These are phyloP conservation scores for Mesoligia furuncula DNA, from an alignment of 2,888 invertebrate species.

Conservation along the genomic window DNA sequence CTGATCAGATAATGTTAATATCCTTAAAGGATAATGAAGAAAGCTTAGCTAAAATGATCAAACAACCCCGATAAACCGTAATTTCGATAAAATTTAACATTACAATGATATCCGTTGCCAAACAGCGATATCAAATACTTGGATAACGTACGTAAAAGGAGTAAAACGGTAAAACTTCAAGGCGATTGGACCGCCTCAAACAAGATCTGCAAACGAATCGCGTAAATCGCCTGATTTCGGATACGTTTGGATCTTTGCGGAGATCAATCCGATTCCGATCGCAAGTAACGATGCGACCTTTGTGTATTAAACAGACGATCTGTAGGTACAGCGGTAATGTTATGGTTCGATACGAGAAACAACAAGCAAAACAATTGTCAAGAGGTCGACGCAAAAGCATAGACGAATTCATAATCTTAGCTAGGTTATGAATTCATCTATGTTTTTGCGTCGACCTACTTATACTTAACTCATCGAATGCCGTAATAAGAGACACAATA, in stretches of 20 bases:
- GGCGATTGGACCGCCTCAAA: slow-evolving; percentile 60
- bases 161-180: slow-evolving; percentile 63
- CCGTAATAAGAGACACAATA: too few relatives aligned
- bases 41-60: not conserved
- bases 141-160: slow-evolving; percentile 42
- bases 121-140: slow-evolving; percentile 44
- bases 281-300: slow-evolving; percentile 58
- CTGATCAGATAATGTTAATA: not conserved
- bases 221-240: slow-evolving; percentile 62
- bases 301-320: slow-evolving; percentile 35
- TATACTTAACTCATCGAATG: too few relatives aligned
- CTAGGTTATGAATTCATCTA: too few relatives aligned
- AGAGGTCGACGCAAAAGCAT: not conserved
- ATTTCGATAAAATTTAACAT: slow-evolving; percentile 22
- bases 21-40: not conserved
- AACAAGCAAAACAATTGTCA: not conserved
- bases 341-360: not conserved
- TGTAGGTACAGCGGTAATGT: not conserved
- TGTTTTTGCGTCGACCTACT: too few relatives aligned
- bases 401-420: not conserved
- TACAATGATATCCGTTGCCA: slow-evolving; percentile 39
- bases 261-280: slow-evolving; percentile 68
- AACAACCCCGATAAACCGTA: slow-evolving; percentile 1
- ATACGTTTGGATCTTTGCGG: slow-evolving; percentile 58
- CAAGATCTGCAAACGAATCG: slow-evolving; percentile 63